phyloP scores from a whole-genome alignment of 2,113 vertebrate species.

The Notothenia rossii region DNA sequence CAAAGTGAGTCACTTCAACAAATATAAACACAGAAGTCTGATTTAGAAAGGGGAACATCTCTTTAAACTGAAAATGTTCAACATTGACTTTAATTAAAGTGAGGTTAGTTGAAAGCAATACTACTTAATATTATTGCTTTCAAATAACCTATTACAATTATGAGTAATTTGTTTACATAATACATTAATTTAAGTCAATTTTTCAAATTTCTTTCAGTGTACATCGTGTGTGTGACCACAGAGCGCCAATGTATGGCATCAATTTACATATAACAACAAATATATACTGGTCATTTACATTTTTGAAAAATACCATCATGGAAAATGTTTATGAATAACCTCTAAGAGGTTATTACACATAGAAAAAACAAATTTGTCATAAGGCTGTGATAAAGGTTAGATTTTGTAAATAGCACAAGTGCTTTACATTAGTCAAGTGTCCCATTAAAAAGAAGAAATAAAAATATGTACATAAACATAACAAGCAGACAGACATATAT shows the following conservation, averaged over 20 bases:
- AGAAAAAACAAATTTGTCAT: no score
- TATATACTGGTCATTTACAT: not conserved
- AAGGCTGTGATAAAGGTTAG: no score
- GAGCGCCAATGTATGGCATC: not conserved
- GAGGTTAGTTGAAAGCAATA: no score
- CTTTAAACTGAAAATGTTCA: not conserved
- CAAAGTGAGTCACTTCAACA: conserved; percentile 83
- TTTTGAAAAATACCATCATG: not conserved
- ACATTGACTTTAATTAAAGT: no score
- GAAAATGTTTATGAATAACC: no score
- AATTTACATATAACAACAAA: not conserved
- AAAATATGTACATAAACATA: not conserved
- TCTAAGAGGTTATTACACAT: no score
- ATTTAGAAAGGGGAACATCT: not conserved
- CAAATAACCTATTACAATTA: no score
- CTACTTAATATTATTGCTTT: no score
- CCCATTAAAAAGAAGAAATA: not conserved
- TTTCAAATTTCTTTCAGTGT: no score
- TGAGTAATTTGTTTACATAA: no score
- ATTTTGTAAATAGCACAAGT: not conserved
- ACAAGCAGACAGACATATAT: not conserved
- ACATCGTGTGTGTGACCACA: not conserved
- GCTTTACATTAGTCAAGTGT: not conserved
- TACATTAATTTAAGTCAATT: no score
- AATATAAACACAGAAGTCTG: not conserved